Percentiles rank a stretch among this genome's conserved stretches.
phyloP scores from a whole-genome alignment of 2,113 vertebrate genomes.

The Mastomys natalensis region DNA sequence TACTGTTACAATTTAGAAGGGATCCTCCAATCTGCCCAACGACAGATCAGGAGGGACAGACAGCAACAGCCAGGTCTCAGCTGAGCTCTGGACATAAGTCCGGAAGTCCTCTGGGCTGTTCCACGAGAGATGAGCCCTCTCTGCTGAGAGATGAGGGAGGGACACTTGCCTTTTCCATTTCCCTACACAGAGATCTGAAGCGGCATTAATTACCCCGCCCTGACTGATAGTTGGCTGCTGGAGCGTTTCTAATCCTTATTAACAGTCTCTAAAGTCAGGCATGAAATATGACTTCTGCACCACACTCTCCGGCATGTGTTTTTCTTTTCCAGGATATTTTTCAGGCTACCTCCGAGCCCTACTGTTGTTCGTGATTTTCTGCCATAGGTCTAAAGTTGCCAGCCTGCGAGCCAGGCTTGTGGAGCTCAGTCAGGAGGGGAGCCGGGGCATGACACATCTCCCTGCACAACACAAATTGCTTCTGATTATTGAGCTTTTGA shows the following conservation, averaged over 20 bases:
- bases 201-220: conserved; percentile 88
- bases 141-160: conserved; percentile 64
- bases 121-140: conserved; percentile 58
- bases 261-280: conserved; percentile 94
- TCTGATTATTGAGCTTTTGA: conserved; percentile 88
- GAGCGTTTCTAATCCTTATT: conserved; percentile 95
- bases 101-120: conserved; percentile 68
- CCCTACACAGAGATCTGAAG: conserved; percentile 88
- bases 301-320: conserved; percentile 91
- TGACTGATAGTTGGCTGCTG: conserved; percentile 90
- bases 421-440: conserved; percentile 66
- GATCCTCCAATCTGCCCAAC: conserved; percentile 76
- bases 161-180: conserved; percentile 80
- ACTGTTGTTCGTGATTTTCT: conserved; percentile 92
- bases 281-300: conserved; percentile 93
- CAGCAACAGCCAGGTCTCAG: conserved; percentile 66
- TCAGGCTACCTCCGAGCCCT: conserved; percentile 89
- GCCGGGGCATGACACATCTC: conserved; percentile 80
- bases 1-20: conserved; percentile 75
- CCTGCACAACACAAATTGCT: conserved; percentile 87
- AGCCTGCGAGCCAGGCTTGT: conserved; percentile 80
- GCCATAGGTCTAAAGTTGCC: conserved; percentile 89
- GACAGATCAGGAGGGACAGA: conserved; percentile 77
- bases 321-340: conserved; percentile 94
- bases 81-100: conserved; percentile 58